A percentile compares a stretch with the other conserved stretches of the same genome.
These are phyloP conservation scores for Gopherus flavomarginatus DNA, from an alignment of 2,113 vertebrate species.

Conservation along the genomic window DNA sequence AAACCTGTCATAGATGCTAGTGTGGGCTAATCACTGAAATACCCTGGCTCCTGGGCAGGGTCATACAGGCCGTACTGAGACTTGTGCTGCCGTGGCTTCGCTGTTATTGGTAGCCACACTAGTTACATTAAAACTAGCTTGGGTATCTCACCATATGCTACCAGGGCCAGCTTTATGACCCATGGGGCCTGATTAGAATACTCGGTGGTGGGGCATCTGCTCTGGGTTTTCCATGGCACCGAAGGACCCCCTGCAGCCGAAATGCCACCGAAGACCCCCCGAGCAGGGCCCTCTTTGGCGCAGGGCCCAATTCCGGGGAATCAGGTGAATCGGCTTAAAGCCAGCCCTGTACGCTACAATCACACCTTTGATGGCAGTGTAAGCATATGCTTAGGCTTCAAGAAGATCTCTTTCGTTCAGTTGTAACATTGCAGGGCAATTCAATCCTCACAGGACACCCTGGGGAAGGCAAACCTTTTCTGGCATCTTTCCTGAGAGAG, in stretches of 20 bases:
- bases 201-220: no score
- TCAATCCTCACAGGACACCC: not conserved
- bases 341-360: not conserved
- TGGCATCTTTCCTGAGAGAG: not conserved
- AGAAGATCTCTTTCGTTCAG: not conserved
- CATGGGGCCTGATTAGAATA: no score
- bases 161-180: no score
- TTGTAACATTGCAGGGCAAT: rapidly evolving
- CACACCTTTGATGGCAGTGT: not conserved
- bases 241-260: no score
- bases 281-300: no score
- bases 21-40: no score
- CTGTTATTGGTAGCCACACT: not conserved
- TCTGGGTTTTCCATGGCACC: no score
- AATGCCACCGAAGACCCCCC: no score
- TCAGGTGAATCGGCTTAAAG: no score
- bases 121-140: not conserved
- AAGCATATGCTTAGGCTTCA: not conserved
- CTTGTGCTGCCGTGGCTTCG: not conserved
- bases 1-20: no score
- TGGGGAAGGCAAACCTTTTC: not conserved
- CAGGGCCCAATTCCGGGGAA: no score
- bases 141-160: not conserved
- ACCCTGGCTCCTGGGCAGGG: no score
- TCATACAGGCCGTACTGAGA: not conserved